These are phyloP conservation scores for Ophion slaviceki DNA, from an alignment of 2,888 invertebrate species.

Conservation along the genomic window DNA sequence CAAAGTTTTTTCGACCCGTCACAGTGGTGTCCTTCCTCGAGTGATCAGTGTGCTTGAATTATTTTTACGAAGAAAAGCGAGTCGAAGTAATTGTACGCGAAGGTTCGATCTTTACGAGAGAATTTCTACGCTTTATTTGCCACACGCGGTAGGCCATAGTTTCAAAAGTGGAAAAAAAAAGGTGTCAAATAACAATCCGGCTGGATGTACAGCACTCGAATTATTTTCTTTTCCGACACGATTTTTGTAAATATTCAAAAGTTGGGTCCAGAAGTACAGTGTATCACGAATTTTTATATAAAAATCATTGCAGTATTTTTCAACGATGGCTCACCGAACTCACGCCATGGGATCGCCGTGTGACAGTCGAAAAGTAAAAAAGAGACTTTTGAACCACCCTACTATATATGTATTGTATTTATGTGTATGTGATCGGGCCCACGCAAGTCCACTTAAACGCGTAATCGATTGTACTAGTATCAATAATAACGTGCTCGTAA, in stretches of 20 bases:
- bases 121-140: not conserved
- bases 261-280: not conserved
- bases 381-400: slow-evolving; percentile 14
- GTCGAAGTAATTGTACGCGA: not conserved
- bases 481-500: slow-evolving; percentile 64
- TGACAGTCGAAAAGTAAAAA: not conserved
- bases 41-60: not conserved
- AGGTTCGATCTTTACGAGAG: no score
- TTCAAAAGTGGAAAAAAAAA: not conserved
- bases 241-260: not conserved
- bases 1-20: no score
- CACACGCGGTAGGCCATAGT: not conserved
- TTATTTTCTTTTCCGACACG: not conserved
- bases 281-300: not conserved
- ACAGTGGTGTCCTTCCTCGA: no score
- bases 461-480: slow-evolving; percentile 66
- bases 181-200: not conserved
- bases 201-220: not conserved
- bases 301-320: not conserved
- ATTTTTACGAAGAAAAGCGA: not conserved
- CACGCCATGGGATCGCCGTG: not conserved
- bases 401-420: slow-evolving; percentile 20
- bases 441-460: slow-evolving; percentile 47
- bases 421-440: slow-evolving; percentile 39
- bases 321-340: not conserved